A percentile compares a stretch with the other conserved stretches of the same genome.
phyloP scores from a whole-genome alignment of 2,888 invertebrate genomes.

The Brenthis hecate region DNA sequence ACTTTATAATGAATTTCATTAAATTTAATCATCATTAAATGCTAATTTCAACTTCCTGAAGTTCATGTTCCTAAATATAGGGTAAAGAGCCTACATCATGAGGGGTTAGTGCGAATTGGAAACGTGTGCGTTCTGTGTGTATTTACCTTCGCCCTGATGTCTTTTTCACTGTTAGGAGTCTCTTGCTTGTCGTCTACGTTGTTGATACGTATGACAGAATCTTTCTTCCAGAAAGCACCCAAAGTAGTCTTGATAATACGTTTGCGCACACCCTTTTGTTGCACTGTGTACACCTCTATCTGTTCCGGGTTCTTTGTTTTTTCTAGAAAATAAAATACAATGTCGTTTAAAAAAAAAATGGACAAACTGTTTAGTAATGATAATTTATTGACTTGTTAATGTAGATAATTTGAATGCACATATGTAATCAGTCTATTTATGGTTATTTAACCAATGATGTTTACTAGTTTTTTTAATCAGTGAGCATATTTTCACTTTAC shows the following conservation, averaged over 20 bases:
- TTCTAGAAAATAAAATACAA: constrained; percentile 70
- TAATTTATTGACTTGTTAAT: neutral
- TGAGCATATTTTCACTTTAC: no score
- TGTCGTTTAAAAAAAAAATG: neutral
- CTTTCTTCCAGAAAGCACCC: constrained; percentile 86
- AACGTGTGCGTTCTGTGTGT: constrained; percentile 51
- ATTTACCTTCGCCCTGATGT: constrained; percentile 86
- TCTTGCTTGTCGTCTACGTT: constrained; percentile 88
- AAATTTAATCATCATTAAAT: constrained; percentile 16
- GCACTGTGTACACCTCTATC: constrained; percentile 86
- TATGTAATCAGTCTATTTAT: no score
- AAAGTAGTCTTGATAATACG: constrained; percentile 84
- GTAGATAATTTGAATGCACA: no score
- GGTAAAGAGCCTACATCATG: constrained; percentile 19
- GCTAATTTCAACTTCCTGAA: constrained; percentile 9
- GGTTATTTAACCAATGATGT: no score
- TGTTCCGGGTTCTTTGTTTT: constrained; percentile 88
- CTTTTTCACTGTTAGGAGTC: constrained; percentile 85
- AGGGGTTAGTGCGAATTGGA: constrained; percentile 61
- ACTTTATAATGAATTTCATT: constrained; percentile 17
- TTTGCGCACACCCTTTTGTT: constrained; percentile 82
- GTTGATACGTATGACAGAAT: constrained; percentile 86
- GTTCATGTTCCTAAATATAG: constrained; percentile 18
- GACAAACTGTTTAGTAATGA: no score
- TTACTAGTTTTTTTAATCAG: no score